Conservation (phyloP, 2,888 invertebrate genomes). For the Andricus curvator region DNA sequence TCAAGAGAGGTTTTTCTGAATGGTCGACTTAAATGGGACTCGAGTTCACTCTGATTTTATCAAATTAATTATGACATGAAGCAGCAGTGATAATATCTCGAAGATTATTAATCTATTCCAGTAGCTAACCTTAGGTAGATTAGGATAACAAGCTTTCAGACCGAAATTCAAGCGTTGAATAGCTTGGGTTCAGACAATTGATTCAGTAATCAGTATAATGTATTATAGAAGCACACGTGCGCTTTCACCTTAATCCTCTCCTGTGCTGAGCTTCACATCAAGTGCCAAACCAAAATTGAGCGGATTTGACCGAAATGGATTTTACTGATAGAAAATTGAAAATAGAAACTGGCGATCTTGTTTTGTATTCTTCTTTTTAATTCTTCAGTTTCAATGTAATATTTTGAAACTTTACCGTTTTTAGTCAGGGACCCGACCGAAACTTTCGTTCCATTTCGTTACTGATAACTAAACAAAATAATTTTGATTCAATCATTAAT, state of each 20-base stretch:
- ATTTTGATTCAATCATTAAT: too few species aligned
- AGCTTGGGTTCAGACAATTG: constrained; percentile 33
- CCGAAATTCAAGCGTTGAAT: constrained; percentile 28
- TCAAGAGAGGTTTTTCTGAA: too few species aligned
- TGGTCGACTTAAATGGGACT: too few species aligned
- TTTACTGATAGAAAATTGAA: background rate
- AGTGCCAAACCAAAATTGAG: constrained; percentile 4
- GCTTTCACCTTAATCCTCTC: constrained; percentile 27
- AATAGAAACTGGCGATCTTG: background rate
- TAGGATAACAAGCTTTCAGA: constrained; percentile 30
- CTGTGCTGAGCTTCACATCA: background rate
- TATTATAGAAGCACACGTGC: constrained; percentile 15
- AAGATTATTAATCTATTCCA: constrained; percentile 32
- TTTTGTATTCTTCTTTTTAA: too few species aligned
- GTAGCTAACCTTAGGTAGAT: constrained; percentile 22
- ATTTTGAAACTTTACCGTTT: too few species aligned
- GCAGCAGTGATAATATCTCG: background rate
- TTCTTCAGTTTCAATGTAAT: too few species aligned
- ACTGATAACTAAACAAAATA: too few species aligned
- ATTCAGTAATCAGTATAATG: constrained; percentile 34
- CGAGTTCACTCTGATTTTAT: background rate
- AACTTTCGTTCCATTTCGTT: too few species aligned
- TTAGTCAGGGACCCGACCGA: too few species aligned
- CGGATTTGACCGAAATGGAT: constrained; percentile 12
- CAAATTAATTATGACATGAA: background rate